Evolutionary conservation across 2,888 invertebrate species (phyloP).

Genomic region (Arrhopalites spinosus): DNA sequence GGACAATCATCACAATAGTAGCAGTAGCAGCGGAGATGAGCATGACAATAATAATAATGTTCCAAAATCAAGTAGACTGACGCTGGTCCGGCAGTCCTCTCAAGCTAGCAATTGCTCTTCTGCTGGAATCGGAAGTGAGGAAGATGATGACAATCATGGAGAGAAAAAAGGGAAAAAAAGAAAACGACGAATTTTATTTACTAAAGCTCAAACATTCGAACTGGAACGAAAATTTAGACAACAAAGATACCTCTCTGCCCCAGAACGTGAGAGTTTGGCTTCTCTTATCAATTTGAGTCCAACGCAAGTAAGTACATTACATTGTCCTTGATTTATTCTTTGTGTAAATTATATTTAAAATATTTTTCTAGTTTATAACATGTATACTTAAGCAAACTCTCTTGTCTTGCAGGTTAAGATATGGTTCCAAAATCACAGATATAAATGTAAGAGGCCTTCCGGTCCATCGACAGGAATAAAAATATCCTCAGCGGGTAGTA

Average conservation of each 20-base stretch:
- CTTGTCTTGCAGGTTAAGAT: too few species aligned
- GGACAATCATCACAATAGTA: background rate
- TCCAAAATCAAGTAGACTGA: constrained; percentile 3
- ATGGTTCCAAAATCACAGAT: too few species aligned
- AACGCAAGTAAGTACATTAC: constrained; percentile 70
- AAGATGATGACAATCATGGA: constrained; percentile 19
- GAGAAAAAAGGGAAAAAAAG: constrained; percentile 71
- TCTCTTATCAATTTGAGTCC: constrained; percentile 93
- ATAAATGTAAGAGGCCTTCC: too few species aligned
- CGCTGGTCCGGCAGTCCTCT: constrained; percentile 50
- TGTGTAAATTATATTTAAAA: too few species aligned
- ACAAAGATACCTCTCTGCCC: constrained; percentile 95
- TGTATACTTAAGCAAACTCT: too few species aligned
- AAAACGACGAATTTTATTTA: constrained; percentile 94
- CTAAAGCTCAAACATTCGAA: constrained; percentile 96
- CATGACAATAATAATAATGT: background rate
- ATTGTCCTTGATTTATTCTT: too few species aligned
- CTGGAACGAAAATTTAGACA: constrained; percentile 92
- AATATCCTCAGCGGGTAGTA: too few species aligned
- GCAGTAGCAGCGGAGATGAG: background rate
- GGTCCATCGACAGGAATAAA: too few species aligned
- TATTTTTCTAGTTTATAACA: too few species aligned
- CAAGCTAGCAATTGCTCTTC: constrained; percentile 48
- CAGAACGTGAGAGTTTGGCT: constrained; percentile 88
- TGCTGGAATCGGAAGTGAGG: constrained; percentile 32